These are phyloP conservation scores for Smittia aterrima DNA, from an alignment of 2,888 invertebrate species.

Conservation along the genomic window DNA sequence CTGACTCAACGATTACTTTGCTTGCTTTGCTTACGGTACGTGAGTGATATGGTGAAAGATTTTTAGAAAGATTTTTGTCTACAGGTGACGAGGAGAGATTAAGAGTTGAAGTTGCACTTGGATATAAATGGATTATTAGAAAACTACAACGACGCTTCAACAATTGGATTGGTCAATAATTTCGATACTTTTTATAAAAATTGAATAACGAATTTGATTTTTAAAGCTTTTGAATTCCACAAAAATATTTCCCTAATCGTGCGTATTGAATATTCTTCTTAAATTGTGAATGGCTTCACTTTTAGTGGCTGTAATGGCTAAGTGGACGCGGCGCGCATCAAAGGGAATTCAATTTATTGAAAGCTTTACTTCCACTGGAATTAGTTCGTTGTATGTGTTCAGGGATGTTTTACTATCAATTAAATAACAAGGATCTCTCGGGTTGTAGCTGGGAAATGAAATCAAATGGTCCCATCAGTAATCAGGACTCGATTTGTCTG, in stretches of 20 bases:
- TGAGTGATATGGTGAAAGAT: background rate
- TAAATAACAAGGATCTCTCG: background rate
- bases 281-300: background rate
- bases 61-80: background rate
- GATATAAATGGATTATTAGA: no score
- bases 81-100: background rate
- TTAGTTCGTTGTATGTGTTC: background rate
- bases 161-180: no score
- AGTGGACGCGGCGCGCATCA: no score
- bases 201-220: conserved; percentile 21
- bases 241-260: no score
- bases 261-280: no score
- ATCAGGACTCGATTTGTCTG: no score
- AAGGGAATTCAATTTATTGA: no score
- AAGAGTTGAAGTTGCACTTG: no score
- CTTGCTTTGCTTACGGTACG: background rate
- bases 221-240: conserved; percentile 15
- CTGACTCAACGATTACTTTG: no score
- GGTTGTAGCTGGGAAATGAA: background rate
- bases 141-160: no score
- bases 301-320: background rate
- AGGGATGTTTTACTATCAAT: background rate
- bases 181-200: background rate
- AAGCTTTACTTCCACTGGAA: no score
- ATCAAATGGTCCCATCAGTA: background rate